Evolutionary conservation across 2,888 invertebrate species (phyloP).

Genomic region (Eremobia ochroleuca): DNA sequence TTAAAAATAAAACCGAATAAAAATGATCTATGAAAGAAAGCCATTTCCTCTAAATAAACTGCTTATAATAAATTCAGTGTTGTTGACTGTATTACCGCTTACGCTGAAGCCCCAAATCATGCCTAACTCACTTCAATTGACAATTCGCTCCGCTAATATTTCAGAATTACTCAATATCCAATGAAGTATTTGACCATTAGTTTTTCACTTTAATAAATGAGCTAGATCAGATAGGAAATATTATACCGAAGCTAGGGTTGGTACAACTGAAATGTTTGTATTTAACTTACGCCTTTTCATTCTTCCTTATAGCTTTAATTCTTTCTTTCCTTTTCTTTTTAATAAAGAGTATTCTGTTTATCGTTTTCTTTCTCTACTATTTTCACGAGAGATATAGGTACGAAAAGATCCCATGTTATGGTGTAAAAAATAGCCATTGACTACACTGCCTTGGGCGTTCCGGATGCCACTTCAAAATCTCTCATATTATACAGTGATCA

Average conservation of each 20-base stretch:
- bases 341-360: no score
- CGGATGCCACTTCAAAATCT: not conserved
- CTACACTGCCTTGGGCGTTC: not conserved
- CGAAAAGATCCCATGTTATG: no score
- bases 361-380: not conserved
- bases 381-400: not conserved
- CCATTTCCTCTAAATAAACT: not conserved
- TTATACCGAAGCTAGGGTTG: constrained; percentile 50
- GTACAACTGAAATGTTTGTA: not conserved
- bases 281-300: not conserved
- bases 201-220: constrained; percentile 62
- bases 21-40: not conserved
- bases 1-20: not conserved
- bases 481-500: no score
- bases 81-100: not conserved
- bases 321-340: not conserved
- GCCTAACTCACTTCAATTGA: constrained; percentile 50
- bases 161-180: constrained; percentile 60
- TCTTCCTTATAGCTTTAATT: not conserved
- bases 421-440: no score
- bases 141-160: constrained; percentile 61
- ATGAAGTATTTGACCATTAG: constrained; percentile 51
- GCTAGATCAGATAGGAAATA: constrained; percentile 47
- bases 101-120: constrained; percentile 26
- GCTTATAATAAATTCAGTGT: not conserved